Evolutionary conservation across 2,113 vertebrate genomes (phyloP).

Genomic region (Mus musculus): GRCm39 chr17:48254501-48255000

Average conservation of each 20-base stretch:
- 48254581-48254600: constrained; percentile 62
- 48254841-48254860: background rate
- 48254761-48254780: background rate
- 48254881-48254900: too few relatives aligned
- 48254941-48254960: too few relatives aligned
- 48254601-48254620: constrained; percentile 31
- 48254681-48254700: background rate
- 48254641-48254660: constrained; percentile 66
- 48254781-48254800: background rate
- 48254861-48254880: background rate
- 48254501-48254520: background rate
- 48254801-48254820: background rate
- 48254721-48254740: background rate
- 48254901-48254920: too few relatives aligned
- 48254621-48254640: constrained; percentile 53
- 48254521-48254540: background rate
- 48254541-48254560: constrained; percentile 44
- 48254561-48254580: constrained; percentile 60
- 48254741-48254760: background rate
- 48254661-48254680: background rate
- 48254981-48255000: too few relatives aligned
- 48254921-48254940: too few relatives aligned
- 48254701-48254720: background rate
- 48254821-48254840: background rate
- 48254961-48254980: too few relatives aligned